Percentiles rank a stretch among this genome's conserved stretches.
Evolutionary conservation across 92 coral and sea anemone genomes (phyloP).

Genomic region (Phenganax subtilis): DNA sequence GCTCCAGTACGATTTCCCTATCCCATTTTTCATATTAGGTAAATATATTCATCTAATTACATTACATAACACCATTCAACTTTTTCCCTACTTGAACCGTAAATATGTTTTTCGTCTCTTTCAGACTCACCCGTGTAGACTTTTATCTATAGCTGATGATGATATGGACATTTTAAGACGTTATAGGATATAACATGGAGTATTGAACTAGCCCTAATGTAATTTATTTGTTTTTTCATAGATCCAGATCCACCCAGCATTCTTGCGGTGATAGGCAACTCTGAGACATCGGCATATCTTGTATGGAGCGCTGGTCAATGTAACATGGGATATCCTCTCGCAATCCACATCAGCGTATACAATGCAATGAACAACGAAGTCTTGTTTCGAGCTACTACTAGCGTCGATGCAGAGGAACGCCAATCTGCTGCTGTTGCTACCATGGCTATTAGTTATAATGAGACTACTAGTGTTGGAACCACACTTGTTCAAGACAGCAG

Average conservation of each 20-base stretch:
- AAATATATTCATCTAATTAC: background rate
- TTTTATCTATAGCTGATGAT: background rate
- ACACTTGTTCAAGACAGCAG: background rate
- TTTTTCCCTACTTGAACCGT: background rate
- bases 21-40: slow-evolving; percentile 2
- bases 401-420: background rate
- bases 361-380: background rate
- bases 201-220: background rate
- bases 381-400: background rate
- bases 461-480: background rate
- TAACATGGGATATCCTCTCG: slow-evolving; percentile 5
- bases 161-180: background rate
- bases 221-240: background rate
- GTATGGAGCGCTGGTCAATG: slow-evolving; percentile 22
- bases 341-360: background rate
- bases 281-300: background rate
- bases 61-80: background rate
- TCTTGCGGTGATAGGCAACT: background rate
- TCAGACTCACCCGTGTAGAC: background rate
- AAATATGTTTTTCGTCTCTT: background rate
- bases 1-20: background rate
- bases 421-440: background rate
- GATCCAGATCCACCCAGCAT: slow-evolving; percentile 28
- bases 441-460: background rate
- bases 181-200: background rate